phyloP scores from a whole-genome alignment of 2,797 vertebrate species.

The Aratinga solstitialis region DNA sequence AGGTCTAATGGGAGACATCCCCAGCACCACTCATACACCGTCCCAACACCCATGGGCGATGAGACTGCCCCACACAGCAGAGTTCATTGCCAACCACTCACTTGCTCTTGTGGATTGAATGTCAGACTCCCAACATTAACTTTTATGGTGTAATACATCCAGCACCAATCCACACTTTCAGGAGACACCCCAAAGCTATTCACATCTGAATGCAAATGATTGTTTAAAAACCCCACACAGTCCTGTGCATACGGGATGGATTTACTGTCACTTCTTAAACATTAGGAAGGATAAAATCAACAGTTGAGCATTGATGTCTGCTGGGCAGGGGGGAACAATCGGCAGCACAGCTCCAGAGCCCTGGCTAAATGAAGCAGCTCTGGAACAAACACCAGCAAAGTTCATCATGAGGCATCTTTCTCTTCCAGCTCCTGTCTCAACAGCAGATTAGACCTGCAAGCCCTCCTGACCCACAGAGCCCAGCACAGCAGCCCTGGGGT shows the following conservation, averaged over 20 bases:
- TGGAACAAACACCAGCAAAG: background rate
- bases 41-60: rapidly evolving
- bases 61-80: background rate
- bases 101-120: background rate
- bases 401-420: background rate
- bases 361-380: background rate
- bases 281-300: constrained; percentile 21
- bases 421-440: background rate
- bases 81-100: background rate
- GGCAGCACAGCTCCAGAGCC: background rate
- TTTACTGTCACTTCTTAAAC: constrained; percentile 40
- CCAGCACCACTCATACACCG: background rate
- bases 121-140: background rate
- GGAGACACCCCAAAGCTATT: constrained; percentile 33
- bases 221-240: background rate
- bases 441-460: background rate
- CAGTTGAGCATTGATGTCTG: background rate
- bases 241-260: background rate
- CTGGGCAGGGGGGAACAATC: background rate
- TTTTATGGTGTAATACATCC: background rate
- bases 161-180: background rate
- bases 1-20: background rate
- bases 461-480: rapidly evolving
- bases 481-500: rapidly evolving
- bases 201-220: background rate